phyloP scores from a whole-genome alignment of 2,888 invertebrate genomes.

The Germaria angustata region DNA sequence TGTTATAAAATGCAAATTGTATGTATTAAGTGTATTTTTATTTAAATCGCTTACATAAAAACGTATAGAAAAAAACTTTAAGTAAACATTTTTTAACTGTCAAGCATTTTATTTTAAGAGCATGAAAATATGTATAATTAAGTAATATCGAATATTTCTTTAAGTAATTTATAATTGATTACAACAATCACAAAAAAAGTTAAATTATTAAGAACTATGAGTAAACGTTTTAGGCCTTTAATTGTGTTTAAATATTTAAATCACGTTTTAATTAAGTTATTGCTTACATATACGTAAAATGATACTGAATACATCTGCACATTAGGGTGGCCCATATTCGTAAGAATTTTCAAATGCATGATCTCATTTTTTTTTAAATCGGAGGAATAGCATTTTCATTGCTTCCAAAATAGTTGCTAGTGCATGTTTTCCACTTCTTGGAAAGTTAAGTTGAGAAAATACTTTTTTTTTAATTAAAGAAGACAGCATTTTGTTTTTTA shows the following conservation, averaged over 20 bases:
- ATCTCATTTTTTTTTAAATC: too few species aligned
- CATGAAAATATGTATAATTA: conserved; percentile 48
- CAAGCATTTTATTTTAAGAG: conserved; percentile 33
- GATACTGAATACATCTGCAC: too few species aligned
- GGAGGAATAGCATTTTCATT: too few species aligned
- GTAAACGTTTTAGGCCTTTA: neutral
- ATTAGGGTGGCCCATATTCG: neutral
- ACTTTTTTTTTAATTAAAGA: too few species aligned
- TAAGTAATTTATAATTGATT: neutral
- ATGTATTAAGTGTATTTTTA: conserved; percentile 42
- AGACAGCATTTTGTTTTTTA: too few species aligned
- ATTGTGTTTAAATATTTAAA: neutral
- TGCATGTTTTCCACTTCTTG: too few species aligned
- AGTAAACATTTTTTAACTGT: conserved; percentile 7
- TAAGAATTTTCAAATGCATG: too few species aligned
- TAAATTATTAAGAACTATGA: neutral
- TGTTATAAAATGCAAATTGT: conserved; percentile 56
- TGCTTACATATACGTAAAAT: too few species aligned
- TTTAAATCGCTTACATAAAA: conserved; percentile 42
- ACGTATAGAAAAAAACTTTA: conserved; percentile 15
- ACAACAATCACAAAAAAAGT: neutral
- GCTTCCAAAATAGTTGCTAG: too few species aligned
- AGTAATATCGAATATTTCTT: neutral
- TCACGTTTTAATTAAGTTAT: neutral
- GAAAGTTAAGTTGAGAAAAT: too few species aligned